phyloP scores from a whole-genome alignment of 2,113 vertebrate genomes.

The Tupaia tana region DNA sequence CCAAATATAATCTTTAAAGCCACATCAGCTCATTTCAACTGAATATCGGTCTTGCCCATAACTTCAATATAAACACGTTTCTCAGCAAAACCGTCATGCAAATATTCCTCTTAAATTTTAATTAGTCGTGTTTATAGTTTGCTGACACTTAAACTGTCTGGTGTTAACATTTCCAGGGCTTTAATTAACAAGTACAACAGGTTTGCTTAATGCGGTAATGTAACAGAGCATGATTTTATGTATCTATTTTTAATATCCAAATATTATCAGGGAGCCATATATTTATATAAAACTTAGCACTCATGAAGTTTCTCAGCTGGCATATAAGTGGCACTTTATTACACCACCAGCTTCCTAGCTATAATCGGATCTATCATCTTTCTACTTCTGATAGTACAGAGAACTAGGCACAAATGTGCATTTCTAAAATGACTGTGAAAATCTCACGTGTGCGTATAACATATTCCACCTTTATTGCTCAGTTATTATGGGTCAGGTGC shows the following conservation, averaged over 20 bases:
- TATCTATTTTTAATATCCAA: conserved; percentile 71
- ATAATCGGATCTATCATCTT: conserved; percentile 15
- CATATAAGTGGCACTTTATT: conserved; percentile 12
- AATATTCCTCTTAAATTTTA: conserved; percentile 67
- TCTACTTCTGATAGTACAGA: not conserved
- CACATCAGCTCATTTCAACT: not conserved
- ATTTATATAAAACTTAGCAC: conserved; percentile 71
- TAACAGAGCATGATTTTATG: conserved; percentile 60
- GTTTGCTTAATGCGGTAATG: conserved; percentile 70
- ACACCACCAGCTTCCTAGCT: not conserved
- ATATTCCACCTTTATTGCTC: not conserved
- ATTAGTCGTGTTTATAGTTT: conserved; percentile 74
- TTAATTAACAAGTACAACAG: conserved; percentile 77
- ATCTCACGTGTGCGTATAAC: not conserved
- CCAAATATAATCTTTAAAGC: not conserved
- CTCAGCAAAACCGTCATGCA: conserved; percentile 51
- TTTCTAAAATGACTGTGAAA: not conserved
- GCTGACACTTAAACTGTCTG: conserved; percentile 65
- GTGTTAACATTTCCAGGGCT: conserved; percentile 77
- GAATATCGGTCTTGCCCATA: not conserved
- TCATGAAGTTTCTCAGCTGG: conserved; percentile 46
- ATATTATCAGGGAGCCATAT: conserved; percentile 61
- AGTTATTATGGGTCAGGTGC: not conserved
- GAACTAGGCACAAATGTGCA: not conserved
- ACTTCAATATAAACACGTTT: conserved; percentile 47